Percentiles rank a stretch among this genome's conserved stretches.
phyloP scores from a whole-genome alignment of 2,797 vertebrate genomes.

The Thunnus albacares region DNA sequence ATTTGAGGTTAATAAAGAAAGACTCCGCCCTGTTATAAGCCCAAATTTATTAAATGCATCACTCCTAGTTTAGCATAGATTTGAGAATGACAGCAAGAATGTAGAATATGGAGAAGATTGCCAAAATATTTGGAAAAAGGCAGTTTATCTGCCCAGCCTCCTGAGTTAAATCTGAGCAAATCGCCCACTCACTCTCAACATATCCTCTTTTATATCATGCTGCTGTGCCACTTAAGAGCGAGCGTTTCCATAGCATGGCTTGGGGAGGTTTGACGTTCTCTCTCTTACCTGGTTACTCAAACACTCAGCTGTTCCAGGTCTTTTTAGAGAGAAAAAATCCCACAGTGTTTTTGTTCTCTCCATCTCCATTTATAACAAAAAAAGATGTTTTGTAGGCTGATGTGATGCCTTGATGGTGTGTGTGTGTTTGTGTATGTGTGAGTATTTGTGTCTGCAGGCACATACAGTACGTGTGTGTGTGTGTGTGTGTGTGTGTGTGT shows the following conservation, averaged over 20 bases:
- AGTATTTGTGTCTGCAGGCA: conserved; percentile 26
- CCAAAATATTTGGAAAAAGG: conserved; percentile 34
- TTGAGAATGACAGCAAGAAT: conserved; percentile 18
- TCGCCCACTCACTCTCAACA: conserved; percentile 44
- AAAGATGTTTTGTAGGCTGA: conserved; percentile 33
- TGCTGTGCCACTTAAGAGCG: conserved; percentile 30
- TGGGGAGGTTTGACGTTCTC: conserved; percentile 23
- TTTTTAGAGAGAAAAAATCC: conserved; percentile 28
- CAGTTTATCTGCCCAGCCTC: conserved; percentile 30
- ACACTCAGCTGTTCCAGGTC: conserved; percentile 28
- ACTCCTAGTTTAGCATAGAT: neutral
- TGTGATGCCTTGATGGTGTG: conserved; percentile 25
- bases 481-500: conserved; percentile 13
- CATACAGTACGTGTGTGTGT: conserved; percentile 19
- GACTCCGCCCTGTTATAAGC: neutral
- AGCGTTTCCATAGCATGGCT: conserved; percentile 30
- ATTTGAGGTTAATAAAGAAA: conserved; percentile 3
- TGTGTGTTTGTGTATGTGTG: conserved; percentile 7
- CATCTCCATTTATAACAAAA: conserved; percentile 42
- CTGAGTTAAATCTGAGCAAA: conserved; percentile 30
- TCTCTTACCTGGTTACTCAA: conserved; percentile 32
- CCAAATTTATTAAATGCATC: neutral
- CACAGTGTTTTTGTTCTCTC: conserved; percentile 27
- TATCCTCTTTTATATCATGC: conserved; percentile 41
- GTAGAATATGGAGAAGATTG: conserved; percentile 12